Percentiles rank a stretch among this genome's conserved stretches.
Conservation (phyloP, 2,888 invertebrate species). For the Caenorhabditis macrosperma region DNA sequence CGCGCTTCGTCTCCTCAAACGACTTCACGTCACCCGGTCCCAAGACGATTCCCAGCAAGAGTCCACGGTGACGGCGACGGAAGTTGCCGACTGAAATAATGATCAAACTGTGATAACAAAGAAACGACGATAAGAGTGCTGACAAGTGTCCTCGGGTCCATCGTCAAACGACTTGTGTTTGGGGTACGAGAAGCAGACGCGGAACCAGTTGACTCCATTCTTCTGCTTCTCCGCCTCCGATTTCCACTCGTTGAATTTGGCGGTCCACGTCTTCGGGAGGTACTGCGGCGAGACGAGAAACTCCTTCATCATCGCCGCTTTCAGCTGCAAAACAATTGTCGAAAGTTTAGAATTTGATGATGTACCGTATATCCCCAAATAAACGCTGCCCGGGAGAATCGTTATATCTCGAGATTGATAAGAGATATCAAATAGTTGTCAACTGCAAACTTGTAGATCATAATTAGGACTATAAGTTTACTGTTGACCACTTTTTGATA, state of each 20-base stretch:
- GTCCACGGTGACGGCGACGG: conserved; percentile 38
- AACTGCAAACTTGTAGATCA: too few relatives aligned
- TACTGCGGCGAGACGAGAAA: conserved; percentile 64
- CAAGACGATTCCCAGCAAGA: conserved; percentile 50
- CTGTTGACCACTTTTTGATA: too few relatives aligned
- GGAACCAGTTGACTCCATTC: conserved; percentile 64
- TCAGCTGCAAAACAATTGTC: conserved; percentile 49
- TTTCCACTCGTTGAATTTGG: conserved; percentile 63
- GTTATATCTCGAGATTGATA: too few relatives aligned
- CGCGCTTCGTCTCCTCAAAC: conserved; percentile 64
- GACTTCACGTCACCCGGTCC: conserved; percentile 63
- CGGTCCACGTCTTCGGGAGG: conserved; percentile 63
- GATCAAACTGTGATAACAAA: too few relatives aligned
- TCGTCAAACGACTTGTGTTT: conserved; percentile 65
- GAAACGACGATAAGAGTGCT: background rate
- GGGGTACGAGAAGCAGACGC: conserved; percentile 59
- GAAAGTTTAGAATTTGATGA: too few relatives aligned
- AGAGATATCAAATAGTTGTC: too few relatives aligned
- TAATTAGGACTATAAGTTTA: too few relatives aligned
- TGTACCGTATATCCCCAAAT: too few relatives aligned
- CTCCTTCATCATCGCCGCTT: conserved; percentile 65
- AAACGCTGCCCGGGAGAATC: too few relatives aligned
- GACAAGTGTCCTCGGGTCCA: conserved; percentile 63
- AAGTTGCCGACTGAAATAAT: conserved; percentile 64
- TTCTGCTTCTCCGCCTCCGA: conserved; percentile 60